Conservation (phyloP, 2,113 vertebrate genomes). For the Pao palembangensis region DNA sequence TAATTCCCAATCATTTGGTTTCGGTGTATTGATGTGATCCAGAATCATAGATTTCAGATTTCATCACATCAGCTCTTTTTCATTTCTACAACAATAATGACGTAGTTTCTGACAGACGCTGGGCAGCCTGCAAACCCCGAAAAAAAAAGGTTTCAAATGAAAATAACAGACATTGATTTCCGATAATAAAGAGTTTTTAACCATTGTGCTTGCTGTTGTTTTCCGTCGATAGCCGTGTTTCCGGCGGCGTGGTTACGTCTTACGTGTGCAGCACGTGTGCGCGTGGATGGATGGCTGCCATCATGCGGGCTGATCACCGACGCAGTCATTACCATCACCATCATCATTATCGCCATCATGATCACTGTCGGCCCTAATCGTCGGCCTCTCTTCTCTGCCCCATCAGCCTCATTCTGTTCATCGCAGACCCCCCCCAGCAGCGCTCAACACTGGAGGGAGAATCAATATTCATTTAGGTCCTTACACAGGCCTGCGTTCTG, state of each 20-base stretch:
- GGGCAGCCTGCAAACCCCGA: no score
- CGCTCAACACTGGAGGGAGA: slow-evolving; percentile 69
- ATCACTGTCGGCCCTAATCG: slow-evolving; percentile 65
- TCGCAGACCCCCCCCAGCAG: slow-evolving; percentile 44
- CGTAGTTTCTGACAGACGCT: no score
- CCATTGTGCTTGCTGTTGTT: background rate
- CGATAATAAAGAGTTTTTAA: slow-evolving; percentile 60
- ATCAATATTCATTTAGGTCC: slow-evolving; percentile 74
- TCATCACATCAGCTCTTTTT: background rate
- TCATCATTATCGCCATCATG: slow-evolving; percentile 66
- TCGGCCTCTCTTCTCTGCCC: slow-evolving; percentile 46
- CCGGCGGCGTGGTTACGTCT: background rate
- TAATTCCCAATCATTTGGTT: background rate
- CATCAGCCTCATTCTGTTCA: slow-evolving; percentile 63
- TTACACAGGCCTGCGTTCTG: slow-evolving; percentile 64
- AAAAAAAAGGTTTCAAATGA: background rate
- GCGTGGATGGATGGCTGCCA: slow-evolving; percentile 50
- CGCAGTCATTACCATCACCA: slow-evolving; percentile 66
- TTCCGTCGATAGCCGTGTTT: slow-evolving; percentile 1
- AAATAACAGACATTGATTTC: slow-evolving; percentile 1
- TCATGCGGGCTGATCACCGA: slow-evolving; percentile 63
- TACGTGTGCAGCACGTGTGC: no score
- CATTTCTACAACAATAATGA: background rate
- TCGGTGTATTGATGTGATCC: no score
- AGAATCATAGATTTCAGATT: background rate